Conservation (phyloP, 2,888 invertebrate species). For the Cerceris rybyensis region DNA sequence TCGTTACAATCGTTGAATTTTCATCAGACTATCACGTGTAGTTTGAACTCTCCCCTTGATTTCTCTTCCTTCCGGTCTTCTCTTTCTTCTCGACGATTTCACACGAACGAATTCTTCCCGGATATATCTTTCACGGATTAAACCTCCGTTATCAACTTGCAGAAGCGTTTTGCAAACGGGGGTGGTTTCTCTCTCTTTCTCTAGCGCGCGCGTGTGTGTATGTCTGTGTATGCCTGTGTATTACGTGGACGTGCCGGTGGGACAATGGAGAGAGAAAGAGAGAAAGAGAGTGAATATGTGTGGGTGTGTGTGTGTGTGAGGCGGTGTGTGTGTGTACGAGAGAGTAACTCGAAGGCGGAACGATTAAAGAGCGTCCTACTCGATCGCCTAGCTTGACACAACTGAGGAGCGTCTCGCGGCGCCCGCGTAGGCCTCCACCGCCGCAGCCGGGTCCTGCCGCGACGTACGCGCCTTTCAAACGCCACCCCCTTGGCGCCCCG, state of each 20-base stretch:
- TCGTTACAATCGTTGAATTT: neutral
- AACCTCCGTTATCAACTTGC: too few relatives aligned
- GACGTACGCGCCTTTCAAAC: conserved; percentile 75
- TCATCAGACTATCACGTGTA: neutral
- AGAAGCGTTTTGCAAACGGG: too few relatives aligned
- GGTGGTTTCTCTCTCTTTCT: too few relatives aligned
- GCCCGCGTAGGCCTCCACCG: conserved; percentile 64
- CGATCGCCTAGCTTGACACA: conserved; percentile 82
- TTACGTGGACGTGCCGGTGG: neutral
- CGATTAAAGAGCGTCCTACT: conserved; percentile 81
- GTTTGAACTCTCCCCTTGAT: neutral
- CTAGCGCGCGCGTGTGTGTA: conserved; percentile 21
- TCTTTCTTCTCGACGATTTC: too few relatives aligned
- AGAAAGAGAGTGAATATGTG: conserved; percentile 57
- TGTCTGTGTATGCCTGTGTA: conserved; percentile 25
- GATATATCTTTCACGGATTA: too few relatives aligned
- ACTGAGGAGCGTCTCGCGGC: conserved; percentile 76
- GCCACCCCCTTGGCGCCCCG: conserved; percentile 58
- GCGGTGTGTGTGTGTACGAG: conserved; percentile 62
- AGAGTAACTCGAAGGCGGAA: conserved; percentile 79
- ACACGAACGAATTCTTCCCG: neutral
- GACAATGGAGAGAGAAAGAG: conserved; percentile 4
- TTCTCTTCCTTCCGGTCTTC: neutral
- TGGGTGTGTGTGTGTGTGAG: conserved; percentile 49
- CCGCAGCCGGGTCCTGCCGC: conserved; percentile 62